These are phyloP conservation scores for Bombus turneri DNA, from an alignment of 1,140 invertebrate species.

Conservation along the genomic window DNA sequence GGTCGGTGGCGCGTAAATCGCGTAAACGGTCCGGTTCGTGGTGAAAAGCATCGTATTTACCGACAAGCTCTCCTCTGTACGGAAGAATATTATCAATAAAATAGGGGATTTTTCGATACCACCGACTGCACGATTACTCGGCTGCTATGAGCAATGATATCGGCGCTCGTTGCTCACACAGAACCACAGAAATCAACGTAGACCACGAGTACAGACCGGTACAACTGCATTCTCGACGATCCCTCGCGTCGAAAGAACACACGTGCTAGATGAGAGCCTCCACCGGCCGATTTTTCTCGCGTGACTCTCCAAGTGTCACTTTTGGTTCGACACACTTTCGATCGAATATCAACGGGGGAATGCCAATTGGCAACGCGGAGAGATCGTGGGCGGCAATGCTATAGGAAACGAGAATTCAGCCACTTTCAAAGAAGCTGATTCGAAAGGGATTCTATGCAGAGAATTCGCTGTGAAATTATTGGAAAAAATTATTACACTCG, in stretches of 20 bases:
- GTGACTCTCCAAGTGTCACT: conserved; percentile 38
- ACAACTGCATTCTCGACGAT: conserved; percentile 43
- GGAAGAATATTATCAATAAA: conserved; percentile 30
- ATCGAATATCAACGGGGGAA: conserved; percentile 18
- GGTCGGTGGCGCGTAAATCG: conserved; percentile 24
- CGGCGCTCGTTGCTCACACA: neutral
- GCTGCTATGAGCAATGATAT: conserved; percentile 16
- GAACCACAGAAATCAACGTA: conserved; percentile 25
- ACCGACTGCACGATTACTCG: conserved; percentile 17
- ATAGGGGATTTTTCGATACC: neutral
- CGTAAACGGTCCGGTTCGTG: conserved; percentile 10
- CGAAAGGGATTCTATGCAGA: neutral
- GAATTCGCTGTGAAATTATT: no score
- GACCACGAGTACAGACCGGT: conserved; percentile 21
- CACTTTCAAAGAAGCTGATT: neutral
- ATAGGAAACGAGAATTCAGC: neutral
- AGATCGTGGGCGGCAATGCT: conserved; percentile 21
- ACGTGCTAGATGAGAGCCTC: conserved; percentile 33
- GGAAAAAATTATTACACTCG: no score
- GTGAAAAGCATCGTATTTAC: neutral
- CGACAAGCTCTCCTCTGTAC: no score
- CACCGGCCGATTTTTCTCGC: conserved; percentile 25
- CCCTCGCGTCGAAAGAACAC: conserved; percentile 29
- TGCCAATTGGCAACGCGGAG: neutral
- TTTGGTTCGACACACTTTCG: conserved; percentile 55